phyloP scores from a whole-genome alignment of 2,113 vertebrate genomes.

The Chlamydotis undulata region DNA sequence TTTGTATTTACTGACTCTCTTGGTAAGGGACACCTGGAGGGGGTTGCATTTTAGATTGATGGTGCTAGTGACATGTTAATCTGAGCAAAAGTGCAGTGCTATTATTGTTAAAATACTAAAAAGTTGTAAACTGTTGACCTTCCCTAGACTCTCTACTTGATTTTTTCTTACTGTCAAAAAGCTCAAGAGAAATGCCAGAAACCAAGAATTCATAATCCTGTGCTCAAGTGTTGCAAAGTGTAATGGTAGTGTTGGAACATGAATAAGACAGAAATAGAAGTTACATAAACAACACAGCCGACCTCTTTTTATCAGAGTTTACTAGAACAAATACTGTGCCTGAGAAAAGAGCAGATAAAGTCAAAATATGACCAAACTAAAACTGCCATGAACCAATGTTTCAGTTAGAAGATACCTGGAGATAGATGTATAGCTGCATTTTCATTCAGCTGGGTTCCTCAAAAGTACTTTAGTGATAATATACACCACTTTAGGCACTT shows the following conservation, averaged over 20 bases:
- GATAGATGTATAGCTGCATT: background rate
- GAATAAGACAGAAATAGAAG: conserved; percentile 55
- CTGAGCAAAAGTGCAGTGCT: background rate
- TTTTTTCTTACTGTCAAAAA: conserved; percentile 15
- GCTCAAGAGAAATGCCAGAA: conserved; percentile 41
- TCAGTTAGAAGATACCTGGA: conserved; percentile 33
- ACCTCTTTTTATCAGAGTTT: conserved; percentile 55
- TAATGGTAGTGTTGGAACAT: background rate
- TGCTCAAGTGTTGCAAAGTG: conserved; percentile 24
- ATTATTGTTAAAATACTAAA: conserved; percentile 21
- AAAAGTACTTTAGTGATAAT: conserved; percentile 42
- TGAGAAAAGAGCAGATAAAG: conserved; percentile 56
- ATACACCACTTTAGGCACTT: conserved; percentile 30
- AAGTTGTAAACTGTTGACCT: conserved; percentile 5
- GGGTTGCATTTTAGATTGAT: background rate
- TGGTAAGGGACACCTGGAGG: background rate
- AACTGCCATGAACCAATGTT: background rate
- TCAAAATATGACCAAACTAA: conserved; percentile 56
- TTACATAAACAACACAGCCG: conserved; percentile 28
- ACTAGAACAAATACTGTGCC: conserved; percentile 37
- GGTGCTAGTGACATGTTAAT: background rate
- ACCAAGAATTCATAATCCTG: conserved; percentile 33
- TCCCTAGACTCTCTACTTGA: background rate
- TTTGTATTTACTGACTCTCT: background rate
- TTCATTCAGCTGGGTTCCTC: background rate